Evolutionary conservation across 1,140 invertebrate species (phyloP).

Genomic region (Eriocheir sinensis): DNA sequence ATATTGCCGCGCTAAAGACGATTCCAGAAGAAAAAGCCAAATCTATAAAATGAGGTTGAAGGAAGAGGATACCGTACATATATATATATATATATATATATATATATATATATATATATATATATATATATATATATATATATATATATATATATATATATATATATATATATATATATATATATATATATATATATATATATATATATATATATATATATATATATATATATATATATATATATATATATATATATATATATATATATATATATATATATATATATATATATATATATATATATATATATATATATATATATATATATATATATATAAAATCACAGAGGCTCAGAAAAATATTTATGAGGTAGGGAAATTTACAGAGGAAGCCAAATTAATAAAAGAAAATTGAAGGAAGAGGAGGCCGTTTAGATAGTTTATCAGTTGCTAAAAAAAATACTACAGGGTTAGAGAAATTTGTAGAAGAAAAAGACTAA

Average conservation of each 20-base stretch:
- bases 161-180: conserved; percentile 52
- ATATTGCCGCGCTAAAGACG: no score
- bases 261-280: conserved; percentile 49
- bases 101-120: conserved; percentile 59
- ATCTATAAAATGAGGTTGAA: no score
- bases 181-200: conserved; percentile 57
- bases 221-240: conserved; percentile 61
- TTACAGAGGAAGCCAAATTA: no score
- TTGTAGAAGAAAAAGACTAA: no score
- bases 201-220: conserved; percentile 57
- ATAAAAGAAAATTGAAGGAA: no score
- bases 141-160: conserved; percentile 58
- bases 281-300: conserved; percentile 31
- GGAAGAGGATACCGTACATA: no score
- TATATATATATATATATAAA: conserved; percentile 53
- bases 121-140: conserved; percentile 51
- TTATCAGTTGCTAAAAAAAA: no score
- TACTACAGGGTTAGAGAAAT: no score
- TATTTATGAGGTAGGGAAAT: no score
- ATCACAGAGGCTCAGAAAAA: background rate
- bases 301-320: conserved; percentile 13
- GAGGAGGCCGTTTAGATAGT: no score
- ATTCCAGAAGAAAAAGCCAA: no score
- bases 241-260: conserved; percentile 50
- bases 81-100: conserved; percentile 19